A percentile compares a stretch with the other conserved stretches of the same genome.
phyloP scores from a whole-genome alignment of 2,797 vertebrate species.

The Ctenosaura bakeri region DNA sequence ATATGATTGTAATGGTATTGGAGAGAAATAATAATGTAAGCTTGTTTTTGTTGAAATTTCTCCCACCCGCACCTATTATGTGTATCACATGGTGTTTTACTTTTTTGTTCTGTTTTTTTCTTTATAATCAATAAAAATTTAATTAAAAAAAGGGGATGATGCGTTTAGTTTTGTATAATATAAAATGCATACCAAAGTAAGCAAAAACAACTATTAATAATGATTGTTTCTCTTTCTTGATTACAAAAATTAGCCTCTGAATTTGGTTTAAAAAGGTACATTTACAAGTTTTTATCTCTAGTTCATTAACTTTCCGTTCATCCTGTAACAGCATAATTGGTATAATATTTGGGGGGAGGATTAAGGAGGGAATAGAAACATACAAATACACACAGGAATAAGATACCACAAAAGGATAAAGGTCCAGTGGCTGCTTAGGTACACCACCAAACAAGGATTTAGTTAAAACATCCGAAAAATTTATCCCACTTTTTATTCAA shows the following conservation, averaged over 20 bases:
- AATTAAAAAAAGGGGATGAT: too few relatives aligned
- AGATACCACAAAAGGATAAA: neutral
- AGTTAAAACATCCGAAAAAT: neutral
- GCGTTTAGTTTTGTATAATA: neutral
- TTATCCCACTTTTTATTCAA: too few relatives aligned
- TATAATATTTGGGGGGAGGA: neutral
- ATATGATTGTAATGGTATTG: too few relatives aligned
- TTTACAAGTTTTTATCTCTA: neutral
- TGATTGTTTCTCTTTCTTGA: too few relatives aligned
- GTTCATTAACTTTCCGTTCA: neutral
- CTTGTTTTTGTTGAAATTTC: too few relatives aligned
- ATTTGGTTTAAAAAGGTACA: neutral
- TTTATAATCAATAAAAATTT: too few relatives aligned
- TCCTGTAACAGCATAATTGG: neutral
- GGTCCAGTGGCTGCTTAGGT: too few relatives aligned
- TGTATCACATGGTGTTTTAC: too few relatives aligned
- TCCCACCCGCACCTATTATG: too few relatives aligned
- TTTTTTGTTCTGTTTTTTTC: too few relatives aligned
- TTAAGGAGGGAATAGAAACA: neutral
- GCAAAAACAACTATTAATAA: neutral
- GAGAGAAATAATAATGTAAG: too few relatives aligned
- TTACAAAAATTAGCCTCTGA: neutral
- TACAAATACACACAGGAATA: neutral
- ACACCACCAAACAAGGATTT: neutral
- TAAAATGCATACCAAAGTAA: neutral